Conservation (phyloP, 2,797 vertebrate species). For the Picus viridis region DNA sequence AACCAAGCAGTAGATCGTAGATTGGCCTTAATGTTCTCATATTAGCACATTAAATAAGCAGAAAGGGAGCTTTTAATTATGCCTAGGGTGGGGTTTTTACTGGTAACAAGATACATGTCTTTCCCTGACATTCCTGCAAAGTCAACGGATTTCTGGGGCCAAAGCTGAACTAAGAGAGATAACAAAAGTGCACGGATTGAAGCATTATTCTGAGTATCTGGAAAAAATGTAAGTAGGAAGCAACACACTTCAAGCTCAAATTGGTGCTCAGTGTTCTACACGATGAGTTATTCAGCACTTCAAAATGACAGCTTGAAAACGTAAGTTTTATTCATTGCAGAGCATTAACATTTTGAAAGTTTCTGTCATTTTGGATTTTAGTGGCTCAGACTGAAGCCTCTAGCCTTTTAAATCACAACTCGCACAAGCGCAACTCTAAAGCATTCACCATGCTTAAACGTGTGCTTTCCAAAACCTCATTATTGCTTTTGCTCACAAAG, state of each 20-base stretch:
- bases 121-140: constrained; percentile 60
- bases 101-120: constrained; percentile 58
- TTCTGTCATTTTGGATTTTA: constrained; percentile 82
- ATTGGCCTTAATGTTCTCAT: constrained; percentile 70
- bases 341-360: constrained; percentile 78
- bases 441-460: constrained; percentile 52
- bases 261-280: constrained; percentile 58
- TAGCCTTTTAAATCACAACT: constrained; percentile 76
- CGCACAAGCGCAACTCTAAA: constrained; percentile 65
- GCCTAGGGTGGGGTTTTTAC: not conserved
- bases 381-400: constrained; percentile 70
- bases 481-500: constrained; percentile 61
- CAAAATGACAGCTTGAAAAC: constrained; percentile 80
- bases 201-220: constrained; percentile 65
- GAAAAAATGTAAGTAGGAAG: constrained; percentile 61
- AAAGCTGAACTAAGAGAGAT: constrained; percentile 61
- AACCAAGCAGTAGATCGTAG: constrained; percentile 63
- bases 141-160: constrained; percentile 49
- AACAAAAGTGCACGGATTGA: constrained; percentile 51
- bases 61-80: constrained; percentile 73
- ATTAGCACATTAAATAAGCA: constrained; percentile 77
- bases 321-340: constrained; percentile 78
- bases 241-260: constrained; percentile 49
- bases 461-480: constrained; percentile 50
- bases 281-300: constrained; percentile 70